A percentile compares a stretch with the other conserved stretches of the same genome.
These are phyloP conservation scores for Takifugu ocellatus DNA, from an alignment of 2,797 vertebrate genomes.

Conservation along the genomic window DNA sequence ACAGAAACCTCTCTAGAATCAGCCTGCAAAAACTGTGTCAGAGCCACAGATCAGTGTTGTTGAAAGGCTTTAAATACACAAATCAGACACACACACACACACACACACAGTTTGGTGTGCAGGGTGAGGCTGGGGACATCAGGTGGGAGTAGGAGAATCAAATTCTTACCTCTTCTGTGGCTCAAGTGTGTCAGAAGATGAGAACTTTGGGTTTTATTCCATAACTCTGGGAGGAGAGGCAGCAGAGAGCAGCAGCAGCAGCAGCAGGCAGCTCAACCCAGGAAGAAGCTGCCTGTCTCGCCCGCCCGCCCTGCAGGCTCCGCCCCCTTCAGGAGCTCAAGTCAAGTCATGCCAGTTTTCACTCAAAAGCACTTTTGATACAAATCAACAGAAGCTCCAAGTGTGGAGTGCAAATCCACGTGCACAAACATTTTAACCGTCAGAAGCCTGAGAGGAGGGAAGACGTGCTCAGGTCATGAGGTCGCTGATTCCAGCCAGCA, in stretches of 20 bases:
- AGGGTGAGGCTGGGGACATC: background rate
- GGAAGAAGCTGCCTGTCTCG: slow-evolving; percentile 37
- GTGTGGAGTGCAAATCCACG: no score
- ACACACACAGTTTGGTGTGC: background rate
- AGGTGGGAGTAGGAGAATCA: background rate
- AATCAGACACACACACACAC: background rate
- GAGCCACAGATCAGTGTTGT: background rate
- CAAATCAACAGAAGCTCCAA: no score
- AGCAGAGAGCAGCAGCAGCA: slow-evolving; percentile 18
- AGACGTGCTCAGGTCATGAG: no score
- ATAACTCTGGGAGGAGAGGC: slow-evolving; percentile 14
- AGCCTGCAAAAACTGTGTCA: no score
- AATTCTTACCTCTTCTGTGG: slow-evolving; percentile 44
- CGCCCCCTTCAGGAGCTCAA: slow-evolving; percentile 28
- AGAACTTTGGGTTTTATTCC: slow-evolving; percentile 10
- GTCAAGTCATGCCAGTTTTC: background rate
- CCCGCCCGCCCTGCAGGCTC: slow-evolving; percentile 34
- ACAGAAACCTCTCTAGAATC: background rate
- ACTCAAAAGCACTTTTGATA: background rate
- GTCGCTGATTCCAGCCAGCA: no score
- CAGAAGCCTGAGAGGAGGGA: no score
- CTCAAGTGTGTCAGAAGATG: slow-evolving; percentile 1
- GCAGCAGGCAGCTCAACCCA: slow-evolving; percentile 22
- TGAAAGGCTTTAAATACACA: background rate
- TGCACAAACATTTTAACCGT: no score